Conservation (phyloP, 2,888 invertebrate genomes). For the Cyclophora punctaria region DNA sequence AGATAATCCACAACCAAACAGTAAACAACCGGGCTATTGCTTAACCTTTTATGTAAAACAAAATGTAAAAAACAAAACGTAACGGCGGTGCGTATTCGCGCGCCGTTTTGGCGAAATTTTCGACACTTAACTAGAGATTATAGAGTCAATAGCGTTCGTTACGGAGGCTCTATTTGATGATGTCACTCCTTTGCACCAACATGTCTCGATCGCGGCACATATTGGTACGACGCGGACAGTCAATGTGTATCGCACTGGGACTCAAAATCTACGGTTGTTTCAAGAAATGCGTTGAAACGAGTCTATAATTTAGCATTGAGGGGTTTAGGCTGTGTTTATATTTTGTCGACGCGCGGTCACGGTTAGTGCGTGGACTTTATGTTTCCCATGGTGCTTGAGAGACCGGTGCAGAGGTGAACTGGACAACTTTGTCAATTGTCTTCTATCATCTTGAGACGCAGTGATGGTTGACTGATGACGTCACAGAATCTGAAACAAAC, state of each 20-base stretch:
- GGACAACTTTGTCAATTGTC: conserved; percentile 44
- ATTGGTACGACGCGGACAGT: conserved; percentile 59
- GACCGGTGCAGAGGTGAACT: conserved; percentile 11
- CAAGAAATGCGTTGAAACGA: conserved; percentile 93
- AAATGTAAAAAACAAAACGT: conserved; percentile 70
- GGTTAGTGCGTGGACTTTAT: conserved; percentile 26
- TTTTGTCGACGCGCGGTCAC: conserved; percentile 43
- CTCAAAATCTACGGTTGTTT: conserved; percentile 88
- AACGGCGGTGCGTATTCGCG: conserved; percentile 51
- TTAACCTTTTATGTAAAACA: conserved; percentile 72
- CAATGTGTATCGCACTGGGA: conserved; percentile 20
- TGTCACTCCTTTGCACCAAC: conserved; percentile 57
- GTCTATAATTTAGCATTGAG: conserved; percentile 92
- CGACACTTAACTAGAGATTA: conserved; percentile 38
- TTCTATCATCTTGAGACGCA: conserved; percentile 46
- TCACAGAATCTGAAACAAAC: background rate
- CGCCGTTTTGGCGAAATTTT: conserved; percentile 65
- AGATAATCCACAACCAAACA: conserved; percentile 47
- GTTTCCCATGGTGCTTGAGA: conserved; percentile 12
- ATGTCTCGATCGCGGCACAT: conserved; percentile 88
- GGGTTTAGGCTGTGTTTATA: conserved; percentile 49
- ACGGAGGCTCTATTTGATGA: conserved; percentile 55
- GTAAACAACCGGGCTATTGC: conserved; percentile 52
- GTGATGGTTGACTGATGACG: conserved; percentile 1
- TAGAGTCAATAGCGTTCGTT: conserved; percentile 25